A percentile compares a stretch with the other conserved stretches of the same genome.
phyloP scores from a whole-genome alignment of 1,140 invertebrate genomes.

The Drosophila parabipectinata region DNA sequence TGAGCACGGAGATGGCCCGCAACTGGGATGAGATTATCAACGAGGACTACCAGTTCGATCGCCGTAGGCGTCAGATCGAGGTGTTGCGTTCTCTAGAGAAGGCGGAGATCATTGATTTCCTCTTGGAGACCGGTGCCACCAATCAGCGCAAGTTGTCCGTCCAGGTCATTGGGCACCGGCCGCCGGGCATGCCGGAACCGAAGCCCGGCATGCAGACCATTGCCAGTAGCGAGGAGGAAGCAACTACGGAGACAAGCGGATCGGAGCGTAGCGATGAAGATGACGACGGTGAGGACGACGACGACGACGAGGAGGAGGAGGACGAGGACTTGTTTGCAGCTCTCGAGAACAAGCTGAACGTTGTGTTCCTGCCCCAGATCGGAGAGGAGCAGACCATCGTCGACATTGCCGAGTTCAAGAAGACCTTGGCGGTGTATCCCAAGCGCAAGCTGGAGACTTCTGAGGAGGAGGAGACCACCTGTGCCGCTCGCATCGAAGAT shows the following conservation, averaged over 20 bases:
- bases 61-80: slow-evolving; percentile 84
- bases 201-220: not conserved
- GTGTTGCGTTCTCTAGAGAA: slow-evolving; percentile 85
- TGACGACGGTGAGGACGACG: not conserved
- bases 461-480: slow-evolving; percentile 16
- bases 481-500: slow-evolving; percentile 39
- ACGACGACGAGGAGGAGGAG: not conserved
- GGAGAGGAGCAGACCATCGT: slow-evolving; percentile 64
- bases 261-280: slow-evolving; percentile 3
- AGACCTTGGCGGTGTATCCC: slow-evolving; percentile 78
- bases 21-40: slow-evolving; percentile 90
- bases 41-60: slow-evolving; percentile 89
- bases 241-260: not conserved
- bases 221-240: not conserved
- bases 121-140: slow-evolving; percentile 86
- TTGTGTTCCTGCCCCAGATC: slow-evolving; percentile 62
- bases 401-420: slow-evolving; percentile 78
- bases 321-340: slow-evolving; percentile 60
- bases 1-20: slow-evolving; percentile 89
- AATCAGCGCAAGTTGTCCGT: slow-evolving; percentile 88
- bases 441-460: slow-evolving; percentile 23
- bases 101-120: slow-evolving; percentile 86
- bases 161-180: slow-evolving; percentile 85
- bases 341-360: slow-evolving; percentile 63
- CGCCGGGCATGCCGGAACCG: slow-evolving; percentile 10